A percentile compares a stretch with the other conserved stretches of the same genome.
These are phyloP conservation scores for Rhimphoctona megacephalus DNA, from an alignment of 2,888 invertebrate genomes.

Conservation along the genomic window DNA sequence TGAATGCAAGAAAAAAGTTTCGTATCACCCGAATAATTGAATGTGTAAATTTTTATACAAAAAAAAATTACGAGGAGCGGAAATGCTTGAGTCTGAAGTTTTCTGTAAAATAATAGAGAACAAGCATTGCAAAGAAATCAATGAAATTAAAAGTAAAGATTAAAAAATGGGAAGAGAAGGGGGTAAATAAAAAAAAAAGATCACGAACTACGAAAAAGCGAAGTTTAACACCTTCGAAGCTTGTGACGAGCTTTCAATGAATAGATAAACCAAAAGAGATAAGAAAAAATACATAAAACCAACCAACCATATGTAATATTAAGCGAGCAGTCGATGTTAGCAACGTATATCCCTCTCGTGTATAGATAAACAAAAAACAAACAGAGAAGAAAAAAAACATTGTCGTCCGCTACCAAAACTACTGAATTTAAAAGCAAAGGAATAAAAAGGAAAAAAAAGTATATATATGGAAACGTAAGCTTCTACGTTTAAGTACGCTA, in stretches of 20 bases:
- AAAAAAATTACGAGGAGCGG: constrained; percentile 52
- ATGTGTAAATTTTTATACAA: not conserved
- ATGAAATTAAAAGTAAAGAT: constrained; percentile 32
- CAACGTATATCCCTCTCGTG: constrained; percentile 81
- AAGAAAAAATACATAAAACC: constrained; percentile 25
- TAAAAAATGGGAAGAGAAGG: constrained; percentile 11
- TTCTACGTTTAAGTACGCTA: constrained; percentile 76
- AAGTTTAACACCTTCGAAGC: constrained; percentile 73
- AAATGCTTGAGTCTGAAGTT: constrained; percentile 57
- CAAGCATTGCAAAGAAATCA: constrained; percentile 62
- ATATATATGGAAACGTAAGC: constrained; percentile 74
- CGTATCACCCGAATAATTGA: not conserved
- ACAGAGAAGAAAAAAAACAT: constrained; percentile 62
- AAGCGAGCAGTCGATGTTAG: constrained; percentile 82
- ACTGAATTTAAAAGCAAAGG: constrained; percentile 75
- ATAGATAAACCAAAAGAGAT: constrained; percentile 33
- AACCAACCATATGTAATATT: constrained; percentile 78
- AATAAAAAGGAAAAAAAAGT: constrained; percentile 46
- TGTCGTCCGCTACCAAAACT: constrained; percentile 81
- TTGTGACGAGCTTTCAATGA: constrained; percentile 77
- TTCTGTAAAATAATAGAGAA: constrained; percentile 67
- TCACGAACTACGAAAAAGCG: constrained; percentile 55
- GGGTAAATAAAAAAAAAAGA: constrained; percentile 22
- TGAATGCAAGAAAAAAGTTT: not conserved
- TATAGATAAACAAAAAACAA: constrained; percentile 75